Base-by-base conservation (phyloP, 2,797 vertebrate species). In the Glossophaga mutica region DNA sequence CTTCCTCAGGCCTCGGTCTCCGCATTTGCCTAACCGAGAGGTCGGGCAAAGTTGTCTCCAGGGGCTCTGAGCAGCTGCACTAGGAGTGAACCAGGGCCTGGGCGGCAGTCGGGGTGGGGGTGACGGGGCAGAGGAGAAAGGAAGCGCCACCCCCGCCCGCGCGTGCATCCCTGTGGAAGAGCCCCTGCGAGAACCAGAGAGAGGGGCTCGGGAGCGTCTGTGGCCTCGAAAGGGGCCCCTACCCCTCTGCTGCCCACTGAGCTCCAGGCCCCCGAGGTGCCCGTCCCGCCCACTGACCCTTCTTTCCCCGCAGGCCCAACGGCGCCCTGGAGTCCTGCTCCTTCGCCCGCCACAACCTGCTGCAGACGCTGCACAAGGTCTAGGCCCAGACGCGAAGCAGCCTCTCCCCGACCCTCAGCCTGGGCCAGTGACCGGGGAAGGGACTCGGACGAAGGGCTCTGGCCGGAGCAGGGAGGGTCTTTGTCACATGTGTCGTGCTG, bases 241-340 rank as follows among this genome's bases (percentile, higher is more conserved):
- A 29, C 22, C 3, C 4, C 42, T 42, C 24, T 22, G 9, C 34
- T 37, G 9, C 14, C 37, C 29, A 16, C 42, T 39, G 82, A 29
- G 29, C 44, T 29, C 22, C 32, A 3, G 2, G 11, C 4, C 5
- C 71, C 59, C 32, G 1, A 2, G 7, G 10, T 14, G 0, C 46
- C 6, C 0, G 0, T 4, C 18, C 5, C 0, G 2, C 73, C 39
- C 37, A 15, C 48, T 65, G 68, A 46, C 16, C 32, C 24, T 15
- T 62, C 16, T 93, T 39, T 92, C 52, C 87, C 78, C 32, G 3
- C 98, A 99, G 99, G 96, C 99, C 98, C 95, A 99, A 98, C 94
- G 98, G 99, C 52, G 98, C 98, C 44, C 98, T 99, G 97, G 99
- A 99, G 94, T 98, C 98, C 5, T 99, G 99, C 96, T 98, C 98